Evolutionary conservation across 2,113 vertebrate genomes (phyloP).

Genomic region (Notechis scutatus): DNA sequence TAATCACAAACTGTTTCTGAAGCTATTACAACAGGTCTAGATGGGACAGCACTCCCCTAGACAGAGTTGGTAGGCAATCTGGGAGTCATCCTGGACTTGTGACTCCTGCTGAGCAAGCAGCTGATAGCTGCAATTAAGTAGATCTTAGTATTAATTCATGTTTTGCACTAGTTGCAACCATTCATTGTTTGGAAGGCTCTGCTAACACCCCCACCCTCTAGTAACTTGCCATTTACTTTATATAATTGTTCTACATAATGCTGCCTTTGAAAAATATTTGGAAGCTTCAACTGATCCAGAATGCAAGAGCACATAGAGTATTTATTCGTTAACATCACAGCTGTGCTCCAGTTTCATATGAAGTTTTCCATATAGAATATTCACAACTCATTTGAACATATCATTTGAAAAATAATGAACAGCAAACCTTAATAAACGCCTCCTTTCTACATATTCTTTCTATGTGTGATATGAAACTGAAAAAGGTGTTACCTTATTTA

Average conservation of each 20-base stretch:
- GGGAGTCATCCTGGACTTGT: not conserved
- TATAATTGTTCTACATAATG: not conserved
- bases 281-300: not conserved
- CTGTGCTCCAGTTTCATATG: not conserved
- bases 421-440: not conserved
- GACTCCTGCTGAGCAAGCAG: not conserved
- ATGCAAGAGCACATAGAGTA: constrained; percentile 18
- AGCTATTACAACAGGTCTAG: not conserved
- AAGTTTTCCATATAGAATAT: constrained; percentile 22
- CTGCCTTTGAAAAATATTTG: not conserved
- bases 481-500: not conserved
- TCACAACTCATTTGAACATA: not conserved
- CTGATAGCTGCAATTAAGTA: not conserved
- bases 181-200: not conserved
- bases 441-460: not conserved
- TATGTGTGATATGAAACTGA: not conserved
- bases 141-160: not conserved
- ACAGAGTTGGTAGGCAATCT: not conserved
- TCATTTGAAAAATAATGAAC: not conserved
- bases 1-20: not conserved
- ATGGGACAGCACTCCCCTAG: not conserved
- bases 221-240: too few relatives aligned
- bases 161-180: not conserved
- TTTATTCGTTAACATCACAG: constrained; percentile 18
- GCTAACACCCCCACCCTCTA: not conserved